Conservation (phyloP, 2,113 vertebrate species). For the Larimichthys crocea region DNA sequence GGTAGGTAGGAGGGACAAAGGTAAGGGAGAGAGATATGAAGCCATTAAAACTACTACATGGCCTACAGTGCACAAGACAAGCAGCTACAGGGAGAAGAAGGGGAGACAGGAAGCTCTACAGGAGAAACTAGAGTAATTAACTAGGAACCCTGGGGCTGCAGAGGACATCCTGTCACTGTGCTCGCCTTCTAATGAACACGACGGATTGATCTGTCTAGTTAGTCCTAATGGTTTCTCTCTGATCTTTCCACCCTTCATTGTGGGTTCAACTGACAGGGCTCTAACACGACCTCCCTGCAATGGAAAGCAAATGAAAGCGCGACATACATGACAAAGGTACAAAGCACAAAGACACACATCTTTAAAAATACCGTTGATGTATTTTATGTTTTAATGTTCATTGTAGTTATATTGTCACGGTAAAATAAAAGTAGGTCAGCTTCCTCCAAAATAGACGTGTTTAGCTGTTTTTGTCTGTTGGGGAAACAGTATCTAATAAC, state of each 20-base stretch:
- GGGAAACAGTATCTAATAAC: background rate
- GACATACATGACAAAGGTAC: slow-evolving; percentile 17
- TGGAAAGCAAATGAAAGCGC: slow-evolving; percentile 25
- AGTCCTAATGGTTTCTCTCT: slow-evolving; percentile 51
- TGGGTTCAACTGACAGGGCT: slow-evolving; percentile 23
- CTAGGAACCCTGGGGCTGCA: slow-evolving; percentile 59
- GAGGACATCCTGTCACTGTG: slow-evolving; percentile 55
- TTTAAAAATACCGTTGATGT: background rate
- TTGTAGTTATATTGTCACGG: background rate
- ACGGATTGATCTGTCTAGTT: slow-evolving; percentile 65
- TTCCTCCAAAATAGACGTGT: too few species aligned
- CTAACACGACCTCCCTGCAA: slow-evolving; percentile 40
- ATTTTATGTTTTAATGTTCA: background rate
- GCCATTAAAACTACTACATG: slow-evolving; percentile 72
- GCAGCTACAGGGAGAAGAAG: slow-evolving; percentile 49
- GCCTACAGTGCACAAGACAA: slow-evolving; percentile 54
- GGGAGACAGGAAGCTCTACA: slow-evolving; percentile 38
- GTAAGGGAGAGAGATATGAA: slow-evolving; percentile 73
- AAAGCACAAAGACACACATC: slow-evolving; percentile 37
- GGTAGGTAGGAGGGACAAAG: slow-evolving; percentile 54
- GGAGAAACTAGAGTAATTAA: slow-evolving; percentile 65
- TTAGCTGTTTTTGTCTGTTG: background rate
- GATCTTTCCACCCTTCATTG: slow-evolving; percentile 13
- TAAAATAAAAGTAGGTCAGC: background rate
- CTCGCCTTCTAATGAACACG: slow-evolving; percentile 64